Base-by-base conservation (phyloP, 2,888 invertebrate genomes). In the Brenthis ino region DNA sequence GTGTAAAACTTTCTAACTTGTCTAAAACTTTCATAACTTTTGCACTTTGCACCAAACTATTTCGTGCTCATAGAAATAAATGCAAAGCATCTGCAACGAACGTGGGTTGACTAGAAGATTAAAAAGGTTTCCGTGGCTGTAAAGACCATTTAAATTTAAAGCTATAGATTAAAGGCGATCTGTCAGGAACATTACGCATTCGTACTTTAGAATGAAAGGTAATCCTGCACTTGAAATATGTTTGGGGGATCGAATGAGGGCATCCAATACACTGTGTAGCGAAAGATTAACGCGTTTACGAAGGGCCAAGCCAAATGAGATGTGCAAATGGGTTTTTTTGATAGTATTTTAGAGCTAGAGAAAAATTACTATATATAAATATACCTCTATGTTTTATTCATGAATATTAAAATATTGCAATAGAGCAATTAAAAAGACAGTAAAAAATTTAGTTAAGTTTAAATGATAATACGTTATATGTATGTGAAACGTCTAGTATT, bases 211-310 rank as follows among this genome's bases (percentile, higher is more conserved):
- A 79, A 83, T 82, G 84, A 83, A 85, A 86, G 83, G 80, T 86
- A 91, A 91, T 89, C 90, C 90, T 85, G 87, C 86, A 84, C 90
- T 92, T 92, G 89, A 92, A 91, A 89, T 91, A 90, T 92, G 89
- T 86, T 83, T 74, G 77, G 85, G 83, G 77, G 74, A 70, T 77
- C 77, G 79, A 80, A 81, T 80, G 83, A 82, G 81, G 76, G 77
- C 76, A 82, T 84, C 82, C 86, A 84, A 86, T 88, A 84, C 86
- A 84, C 11, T 43, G 37, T 43, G 86, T 80, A 74, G 79, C 73
- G 75, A 75, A 78, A 85, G 87, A 87, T 89, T 88, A 87, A 86
- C 85, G 79, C 75, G 67, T 68, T 73, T 71, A 77, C 77, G 80
- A 79, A 80, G 80, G 77, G 75, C 72, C 70, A 72, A 72, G 70